Evolutionary conservation across 2,888 invertebrate genomes (phyloP), one percentile per base, ranked within the genome.

Genomic region (Macrophya alboannulata): DNA sequence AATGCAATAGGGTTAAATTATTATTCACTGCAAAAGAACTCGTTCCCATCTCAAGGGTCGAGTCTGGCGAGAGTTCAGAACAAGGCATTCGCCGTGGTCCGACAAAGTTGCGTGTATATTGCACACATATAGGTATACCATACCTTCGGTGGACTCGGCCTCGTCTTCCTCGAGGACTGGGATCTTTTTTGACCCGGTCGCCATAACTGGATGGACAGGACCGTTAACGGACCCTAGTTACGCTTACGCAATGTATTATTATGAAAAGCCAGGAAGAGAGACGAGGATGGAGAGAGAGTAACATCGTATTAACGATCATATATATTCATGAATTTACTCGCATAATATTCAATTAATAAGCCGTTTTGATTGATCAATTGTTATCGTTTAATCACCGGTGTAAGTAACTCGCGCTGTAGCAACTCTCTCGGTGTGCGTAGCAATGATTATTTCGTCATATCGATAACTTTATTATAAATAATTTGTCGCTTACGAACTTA

Each of bases 211-310:
- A 77, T 15, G 43, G 55, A 25, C 31, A 37, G 8, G 17, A 77
- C 77, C 51, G 77, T 77, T 77, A 51, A 77, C 77, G 77, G 51
- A 77, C 51, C 17, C 77, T 77, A 77, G 48, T n/a, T 55, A 51
- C 25, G 37, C 77, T 51, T 77, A 55, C 31, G 55, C 55, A 77
- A 51, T 31, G 37, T 21, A 45, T 74, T 48, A 31, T 43, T 48
- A 55, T n/a, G 45, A 51, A 31, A 77, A 55, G 2, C 15, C 9
- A 31, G 37, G 55, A 55, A 31, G 77, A 37, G 31, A 31, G 51
- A 31, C n/a, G 31, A 37, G 71, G 71, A 17, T 17, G 17, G 17
- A 21, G 40, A 40, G 74, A 40, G 74, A n/a, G 48, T 25, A 43
- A 48, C n/a, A 31, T 48, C 25, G 25, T 76, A 21, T 76, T 48